phyloP scores from a whole-genome alignment of 2,888 invertebrate genomes.

The Ypsolopha sequella region DNA sequence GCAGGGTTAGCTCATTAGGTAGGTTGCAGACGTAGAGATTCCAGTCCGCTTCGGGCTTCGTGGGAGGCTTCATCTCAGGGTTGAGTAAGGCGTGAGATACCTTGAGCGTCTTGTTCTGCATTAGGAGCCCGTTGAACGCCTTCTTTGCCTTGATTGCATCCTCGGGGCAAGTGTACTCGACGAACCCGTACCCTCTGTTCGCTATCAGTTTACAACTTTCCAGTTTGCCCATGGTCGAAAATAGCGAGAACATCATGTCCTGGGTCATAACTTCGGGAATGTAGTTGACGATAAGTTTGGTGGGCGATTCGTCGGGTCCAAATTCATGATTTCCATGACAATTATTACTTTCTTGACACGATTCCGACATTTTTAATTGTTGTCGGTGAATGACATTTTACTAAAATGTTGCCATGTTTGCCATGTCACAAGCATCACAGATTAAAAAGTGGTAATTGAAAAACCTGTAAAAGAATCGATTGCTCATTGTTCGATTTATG shows the following conservation, averaged over 20 bases:
- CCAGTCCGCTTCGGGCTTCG: slow-evolving; percentile 69
- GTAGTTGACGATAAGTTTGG: slow-evolving; percentile 71
- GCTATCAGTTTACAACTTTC: slow-evolving; percentile 71
- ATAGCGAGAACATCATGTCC: slow-evolving; percentile 70
- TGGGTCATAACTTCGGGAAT: slow-evolving; percentile 71
- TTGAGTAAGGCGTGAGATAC: slow-evolving; percentile 65
- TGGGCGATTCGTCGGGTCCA: slow-evolving; percentile 68
- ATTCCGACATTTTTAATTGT: slow-evolving; percentile 73
- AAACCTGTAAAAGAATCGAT: neutral
- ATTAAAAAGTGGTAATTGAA: too few relatives aligned
- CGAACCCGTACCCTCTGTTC: slow-evolving; percentile 69
- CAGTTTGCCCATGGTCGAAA: slow-evolving; percentile 69
- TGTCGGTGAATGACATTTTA: slow-evolving; percentile 69
- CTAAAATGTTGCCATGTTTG: slow-evolving; percentile 38
- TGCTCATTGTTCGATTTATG: neutral
- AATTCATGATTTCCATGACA: slow-evolving; percentile 69
- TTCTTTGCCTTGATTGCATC: slow-evolving; percentile 66
- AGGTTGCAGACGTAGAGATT: slow-evolving; percentile 70
- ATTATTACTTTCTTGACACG: slow-evolving; percentile 72
- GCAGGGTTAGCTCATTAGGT: slow-evolving; percentile 69
- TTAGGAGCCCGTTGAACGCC: slow-evolving; percentile 64
- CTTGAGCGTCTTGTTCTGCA: slow-evolving; percentile 69
- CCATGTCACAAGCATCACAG: slow-evolving; percentile 5
- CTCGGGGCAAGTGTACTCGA: slow-evolving; percentile 64
- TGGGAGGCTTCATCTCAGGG: slow-evolving; percentile 62